A percentile compares a stretch with the other conserved stretches of the same genome.
Conservation (phyloP, 2,113 vertebrate species). For the Cichladusa arquata region DNA sequence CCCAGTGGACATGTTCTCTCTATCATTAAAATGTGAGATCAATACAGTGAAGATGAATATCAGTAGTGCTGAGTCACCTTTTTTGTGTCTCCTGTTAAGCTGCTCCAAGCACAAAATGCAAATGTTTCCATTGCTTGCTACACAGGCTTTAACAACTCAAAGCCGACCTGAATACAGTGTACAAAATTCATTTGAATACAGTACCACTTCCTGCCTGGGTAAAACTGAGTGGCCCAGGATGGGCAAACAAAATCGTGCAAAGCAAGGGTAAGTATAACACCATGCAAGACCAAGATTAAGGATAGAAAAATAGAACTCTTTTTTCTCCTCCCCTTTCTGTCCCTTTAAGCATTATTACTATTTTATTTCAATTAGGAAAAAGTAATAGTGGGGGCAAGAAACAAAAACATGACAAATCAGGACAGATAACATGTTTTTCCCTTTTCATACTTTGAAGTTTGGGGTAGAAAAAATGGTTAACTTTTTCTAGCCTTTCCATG, state of each 20-base stretch:
- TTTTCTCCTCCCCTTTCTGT: neutral
- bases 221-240: neutral
- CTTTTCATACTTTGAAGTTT: neutral
- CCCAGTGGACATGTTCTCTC: neutral
- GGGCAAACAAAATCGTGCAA: neutral
- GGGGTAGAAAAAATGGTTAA: neutral
- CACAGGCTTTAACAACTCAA: neutral
- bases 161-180: neutral
- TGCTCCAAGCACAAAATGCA: neutral
- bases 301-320: neutral
- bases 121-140: neutral
- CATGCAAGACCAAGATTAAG: neutral
- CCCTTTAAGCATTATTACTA: neutral
- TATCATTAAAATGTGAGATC: neutral
- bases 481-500: neutral
- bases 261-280: neutral
- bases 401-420: neutral
- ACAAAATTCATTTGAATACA: neutral
- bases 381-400: neutral
- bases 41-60: slow-evolving; percentile 2
- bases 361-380: neutral
- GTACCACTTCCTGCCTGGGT: neutral
- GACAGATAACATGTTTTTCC: neutral
- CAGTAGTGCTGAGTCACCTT: neutral
- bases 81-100: neutral